These are phyloP conservation scores for Micrasema longulum DNA, from an alignment of 1,140 invertebrate species.

Conservation along the genomic window DNA sequence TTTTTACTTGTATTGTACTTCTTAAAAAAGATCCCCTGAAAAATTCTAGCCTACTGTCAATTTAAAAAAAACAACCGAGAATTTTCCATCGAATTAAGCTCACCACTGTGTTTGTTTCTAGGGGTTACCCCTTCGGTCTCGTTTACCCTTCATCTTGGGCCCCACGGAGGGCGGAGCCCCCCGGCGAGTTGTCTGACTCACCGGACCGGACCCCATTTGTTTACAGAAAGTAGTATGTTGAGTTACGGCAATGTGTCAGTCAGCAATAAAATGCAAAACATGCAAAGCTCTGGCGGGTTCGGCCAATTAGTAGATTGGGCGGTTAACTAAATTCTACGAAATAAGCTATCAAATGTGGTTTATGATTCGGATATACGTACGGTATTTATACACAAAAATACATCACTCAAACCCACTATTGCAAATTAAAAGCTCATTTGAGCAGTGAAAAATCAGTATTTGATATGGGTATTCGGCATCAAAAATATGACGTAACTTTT, in stretches of 20 bases:
- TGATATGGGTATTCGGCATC: too few species aligned
- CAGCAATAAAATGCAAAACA: constrained; percentile 48
- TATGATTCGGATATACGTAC: too few species aligned
- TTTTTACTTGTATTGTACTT: too few species aligned
- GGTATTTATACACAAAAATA: too few species aligned
- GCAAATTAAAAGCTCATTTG: too few species aligned
- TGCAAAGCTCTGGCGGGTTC: constrained; percentile 28
- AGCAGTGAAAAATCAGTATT: too few species aligned
- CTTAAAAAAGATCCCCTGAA: too few species aligned
- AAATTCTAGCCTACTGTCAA: too few species aligned
- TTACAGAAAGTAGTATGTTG: constrained; percentile 42
- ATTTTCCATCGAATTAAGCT: background rate
- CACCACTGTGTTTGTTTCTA: constrained; percentile 17
- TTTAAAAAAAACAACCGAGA: too few species aligned
- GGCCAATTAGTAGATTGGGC: constrained; percentile 33
- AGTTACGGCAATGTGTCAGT: constrained; percentile 47
- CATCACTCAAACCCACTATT: too few species aligned
- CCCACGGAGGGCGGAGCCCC: constrained; percentile 20
- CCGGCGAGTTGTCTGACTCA: constrained; percentile 43
- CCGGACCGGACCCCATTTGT: constrained; percentile 30
- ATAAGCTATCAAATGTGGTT: background rate
- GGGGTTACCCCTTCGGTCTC: constrained; percentile 18
- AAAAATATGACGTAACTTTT: too few species aligned
- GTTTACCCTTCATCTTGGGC: background rate
- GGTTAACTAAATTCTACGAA: constrained; percentile 13